Evolutionary conservation across 1,140 invertebrate species (phyloP), one percentile per base, ranked within the genome.

Genomic region (Dinoponera quadriceps): DNA sequence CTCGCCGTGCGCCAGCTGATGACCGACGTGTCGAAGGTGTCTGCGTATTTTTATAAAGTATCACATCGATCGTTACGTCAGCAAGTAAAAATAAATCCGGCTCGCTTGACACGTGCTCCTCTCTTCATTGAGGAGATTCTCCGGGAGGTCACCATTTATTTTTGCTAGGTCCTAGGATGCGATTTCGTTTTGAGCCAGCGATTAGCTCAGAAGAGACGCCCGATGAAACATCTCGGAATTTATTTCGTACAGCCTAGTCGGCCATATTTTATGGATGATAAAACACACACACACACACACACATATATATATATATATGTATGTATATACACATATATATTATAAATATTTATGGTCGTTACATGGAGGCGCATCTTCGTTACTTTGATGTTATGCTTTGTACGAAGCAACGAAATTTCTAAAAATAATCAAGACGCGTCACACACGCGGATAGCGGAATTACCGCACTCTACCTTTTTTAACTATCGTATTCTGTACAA

Each of bases 341-440:
- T 74, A 54, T 48, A 59, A 38, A 57, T 38, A 86, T 86, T 82
- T 82, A 25, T 77, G n/a, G 33, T 55, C 44, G 14, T 69, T 60
- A 62, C 38, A 11, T 49, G 11, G 14, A 57, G 55, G n/a, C 54
- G 20, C 44, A 33, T 65, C 57, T 82, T 75, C 55, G 49, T 82
- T 73, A 57, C 59, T 75, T 85, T 25, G 57, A 59, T 71, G 73
- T 87, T 83, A 54, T 27, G 55, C 69, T 77, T 29, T 77, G 51
- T 73, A 82, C 66, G 49, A 85, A 87, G 83, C 82, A 88, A 88
- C 83, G 82, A 88, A 87, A 82, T 62, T 73, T 87, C 29, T 62
- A 55, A 75, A 69, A 57, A 25, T 62, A 68, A 59, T 68, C 49
- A 20, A 72, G 51, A 72, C 54, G 33, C n/a, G 38, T 80, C 22